Evolutionary conservation across 37 sponge, comb jelly and placozoan genomes (phyloP).

Genomic region (Crambe crambe): DNA sequence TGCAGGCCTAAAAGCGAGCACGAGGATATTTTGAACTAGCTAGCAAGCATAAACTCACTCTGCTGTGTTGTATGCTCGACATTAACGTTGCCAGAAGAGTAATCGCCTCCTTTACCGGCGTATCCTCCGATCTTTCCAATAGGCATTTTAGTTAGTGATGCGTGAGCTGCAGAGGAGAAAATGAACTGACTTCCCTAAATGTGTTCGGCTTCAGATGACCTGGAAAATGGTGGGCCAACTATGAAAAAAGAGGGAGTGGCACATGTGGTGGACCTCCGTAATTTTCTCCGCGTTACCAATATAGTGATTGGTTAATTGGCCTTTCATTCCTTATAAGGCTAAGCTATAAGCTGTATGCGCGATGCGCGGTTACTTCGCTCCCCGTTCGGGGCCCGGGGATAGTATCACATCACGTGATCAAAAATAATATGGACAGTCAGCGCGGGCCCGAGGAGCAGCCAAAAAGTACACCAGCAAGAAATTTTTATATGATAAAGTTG

Average conservation of each 20-base stretch:
- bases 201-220: neutral
- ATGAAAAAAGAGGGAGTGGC: slow-evolving; percentile 38
- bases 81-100: slow-evolving; percentile 70
- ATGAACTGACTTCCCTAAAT: neutral
- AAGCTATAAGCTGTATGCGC: too few relatives aligned
- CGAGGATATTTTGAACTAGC: neutral
- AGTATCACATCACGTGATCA: neutral
- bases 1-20: neutral
- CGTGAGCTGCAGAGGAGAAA: neutral
- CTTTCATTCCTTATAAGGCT: slow-evolving; percentile 28
- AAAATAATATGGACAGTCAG: neutral
- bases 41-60: slow-evolving; percentile 46
- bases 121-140: slow-evolving; percentile 73
- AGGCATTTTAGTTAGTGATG: slow-evolving; percentile 57
- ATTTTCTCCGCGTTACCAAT: slow-evolving; percentile 1
- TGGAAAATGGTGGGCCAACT: neutral
- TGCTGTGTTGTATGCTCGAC: slow-evolving; percentile 38
- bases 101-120: slow-evolving; percentile 85
- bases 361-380: neutral
- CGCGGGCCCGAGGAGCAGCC: neutral
- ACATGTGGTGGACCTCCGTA: neutral
- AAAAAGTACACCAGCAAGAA: neutral
- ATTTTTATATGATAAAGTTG: slow-evolving; percentile 41
- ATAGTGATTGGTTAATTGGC: slow-evolving; percentile 53
- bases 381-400: too few relatives aligned